Conservation (phyloP, 2,113 vertebrate genomes). For the Nyctibius bracteatus region DNA sequence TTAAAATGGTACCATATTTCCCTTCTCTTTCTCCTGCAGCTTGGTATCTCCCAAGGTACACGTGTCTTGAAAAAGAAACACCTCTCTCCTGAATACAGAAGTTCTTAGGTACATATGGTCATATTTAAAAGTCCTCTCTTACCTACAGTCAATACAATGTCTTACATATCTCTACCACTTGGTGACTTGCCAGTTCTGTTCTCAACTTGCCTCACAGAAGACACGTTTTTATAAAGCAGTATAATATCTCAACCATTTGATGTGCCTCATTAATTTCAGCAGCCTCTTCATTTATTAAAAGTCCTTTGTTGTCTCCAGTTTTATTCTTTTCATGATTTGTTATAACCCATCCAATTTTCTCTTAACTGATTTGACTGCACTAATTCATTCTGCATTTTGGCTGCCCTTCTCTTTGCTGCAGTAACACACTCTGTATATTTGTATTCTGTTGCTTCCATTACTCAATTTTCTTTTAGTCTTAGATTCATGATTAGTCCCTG, state of each 20-base stretch:
- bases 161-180: not conserved
- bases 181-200: not conserved
- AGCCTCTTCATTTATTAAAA: conserved; percentile 12
- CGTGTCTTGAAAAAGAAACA: not conserved
- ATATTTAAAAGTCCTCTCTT: not conserved
- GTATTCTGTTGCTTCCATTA: not conserved
- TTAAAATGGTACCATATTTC: not conserved
- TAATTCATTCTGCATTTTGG: conserved; percentile 33
- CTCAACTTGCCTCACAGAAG: not conserved
- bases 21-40: not conserved
- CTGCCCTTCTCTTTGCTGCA: conserved; percentile 2
- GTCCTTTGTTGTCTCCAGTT: not conserved
- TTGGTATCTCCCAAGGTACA: not conserved
- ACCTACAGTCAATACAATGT: not conserved
- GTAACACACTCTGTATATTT: not conserved
- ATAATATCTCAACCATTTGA: conserved; percentile 10
- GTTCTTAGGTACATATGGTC: not conserved
- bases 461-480: not conserved
- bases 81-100: not conserved
- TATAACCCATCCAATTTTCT: conserved; percentile 39
- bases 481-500: not conserved
- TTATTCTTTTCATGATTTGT: conserved; percentile 30
- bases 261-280: conserved; percentile 38
- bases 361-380: conserved; percentile 16
- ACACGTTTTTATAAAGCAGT: not conserved